phyloP scores from a whole-genome alignment of 2,797 vertebrate genomes.

The Uromys caudimaculatus region DNA sequence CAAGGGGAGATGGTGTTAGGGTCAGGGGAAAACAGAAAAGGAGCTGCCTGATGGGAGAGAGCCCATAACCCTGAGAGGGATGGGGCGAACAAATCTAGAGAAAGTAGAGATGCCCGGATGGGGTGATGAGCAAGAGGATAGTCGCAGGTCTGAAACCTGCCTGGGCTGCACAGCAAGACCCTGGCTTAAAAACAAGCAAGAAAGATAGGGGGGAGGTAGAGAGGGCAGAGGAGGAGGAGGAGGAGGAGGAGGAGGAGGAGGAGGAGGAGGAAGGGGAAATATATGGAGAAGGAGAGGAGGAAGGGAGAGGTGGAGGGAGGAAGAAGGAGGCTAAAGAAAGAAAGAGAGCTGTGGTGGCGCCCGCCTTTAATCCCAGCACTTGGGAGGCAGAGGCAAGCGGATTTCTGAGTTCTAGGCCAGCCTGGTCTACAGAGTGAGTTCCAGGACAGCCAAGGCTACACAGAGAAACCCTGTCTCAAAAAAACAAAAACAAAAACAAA shows the following conservation, averaged over 20 bases:
- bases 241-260: too few species aligned
- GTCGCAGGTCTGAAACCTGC: background rate
- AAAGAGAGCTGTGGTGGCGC: too few species aligned
- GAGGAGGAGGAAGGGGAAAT: background rate
- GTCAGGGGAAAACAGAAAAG: background rate
- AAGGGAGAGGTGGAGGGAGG: too few species aligned
- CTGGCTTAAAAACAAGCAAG: background rate
- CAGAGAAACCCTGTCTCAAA: too few species aligned
- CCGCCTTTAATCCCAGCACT: too few species aligned
- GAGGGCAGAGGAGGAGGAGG: rapidly evolving
- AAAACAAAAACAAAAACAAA: too few species aligned
- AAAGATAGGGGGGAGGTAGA: background rate
- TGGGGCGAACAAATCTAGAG: background rate
- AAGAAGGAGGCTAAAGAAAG: background rate
- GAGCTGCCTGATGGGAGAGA: background rate
- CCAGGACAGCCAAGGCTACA: too few species aligned
- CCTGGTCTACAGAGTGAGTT: too few species aligned
- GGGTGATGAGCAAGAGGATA: too few species aligned
- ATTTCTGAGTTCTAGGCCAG: too few species aligned
- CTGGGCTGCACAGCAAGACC: background rate
- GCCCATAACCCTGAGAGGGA: background rate
- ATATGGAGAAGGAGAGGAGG: background rate
- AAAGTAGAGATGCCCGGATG: background rate
- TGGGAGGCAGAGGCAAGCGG: too few species aligned
- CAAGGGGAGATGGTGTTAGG: background rate